These are phyloP conservation scores for Pseudopleuronectes americanus DNA, from an alignment of 2,797 vertebrate species.

Conservation along the genomic window DNA sequence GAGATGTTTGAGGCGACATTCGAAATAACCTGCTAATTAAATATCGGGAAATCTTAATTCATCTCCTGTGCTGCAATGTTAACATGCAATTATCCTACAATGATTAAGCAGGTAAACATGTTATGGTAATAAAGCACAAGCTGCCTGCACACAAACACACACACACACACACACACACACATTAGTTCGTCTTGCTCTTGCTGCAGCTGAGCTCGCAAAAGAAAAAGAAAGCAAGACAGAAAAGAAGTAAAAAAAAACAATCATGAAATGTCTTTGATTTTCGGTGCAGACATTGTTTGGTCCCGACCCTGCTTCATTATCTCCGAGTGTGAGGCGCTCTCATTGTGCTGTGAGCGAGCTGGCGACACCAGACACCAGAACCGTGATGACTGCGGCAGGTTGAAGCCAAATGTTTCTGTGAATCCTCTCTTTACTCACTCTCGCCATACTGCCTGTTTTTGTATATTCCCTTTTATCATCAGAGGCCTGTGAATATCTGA, in stretches of 20 bases:
- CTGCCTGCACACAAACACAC: slow-evolving; percentile 23
- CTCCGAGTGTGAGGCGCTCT: slow-evolving; percentile 33
- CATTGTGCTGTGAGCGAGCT: slow-evolving; percentile 51
- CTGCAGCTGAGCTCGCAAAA: slow-evolving; percentile 44
- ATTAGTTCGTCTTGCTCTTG: slow-evolving; percentile 19
- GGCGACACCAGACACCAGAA: slow-evolving; percentile 29
- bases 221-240: background rate
- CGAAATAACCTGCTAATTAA: slow-evolving; percentile 58
- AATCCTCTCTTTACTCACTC: slow-evolving; percentile 35
- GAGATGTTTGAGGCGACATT: slow-evolving; percentile 40
- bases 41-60: slow-evolving; percentile 44
- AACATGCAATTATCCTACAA: slow-evolving; percentile 55
- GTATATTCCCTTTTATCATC: slow-evolving; percentile 78
- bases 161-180: background rate
- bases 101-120: slow-evolving; percentile 66
- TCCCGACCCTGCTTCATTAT: slow-evolving; percentile 60
- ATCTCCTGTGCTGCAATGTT: slow-evolving; percentile 41
- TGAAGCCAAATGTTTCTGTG: slow-evolving; percentile 43
- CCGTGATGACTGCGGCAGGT: slow-evolving; percentile 29
- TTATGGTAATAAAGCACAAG: slow-evolving; percentile 50
- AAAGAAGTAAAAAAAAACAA: background rate
- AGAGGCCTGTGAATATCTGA: slow-evolving; percentile 76
- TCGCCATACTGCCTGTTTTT: slow-evolving; percentile 57
- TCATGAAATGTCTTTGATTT: slow-evolving; percentile 58
- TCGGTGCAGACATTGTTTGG: slow-evolving; percentile 48